Percentiles rank a stretch among this genome's conserved stretches.
These are phyloP conservation scores for Pristionchus mayeri DNA, from an alignment of 2,888 invertebrate species.

Conservation along the genomic window DNA sequence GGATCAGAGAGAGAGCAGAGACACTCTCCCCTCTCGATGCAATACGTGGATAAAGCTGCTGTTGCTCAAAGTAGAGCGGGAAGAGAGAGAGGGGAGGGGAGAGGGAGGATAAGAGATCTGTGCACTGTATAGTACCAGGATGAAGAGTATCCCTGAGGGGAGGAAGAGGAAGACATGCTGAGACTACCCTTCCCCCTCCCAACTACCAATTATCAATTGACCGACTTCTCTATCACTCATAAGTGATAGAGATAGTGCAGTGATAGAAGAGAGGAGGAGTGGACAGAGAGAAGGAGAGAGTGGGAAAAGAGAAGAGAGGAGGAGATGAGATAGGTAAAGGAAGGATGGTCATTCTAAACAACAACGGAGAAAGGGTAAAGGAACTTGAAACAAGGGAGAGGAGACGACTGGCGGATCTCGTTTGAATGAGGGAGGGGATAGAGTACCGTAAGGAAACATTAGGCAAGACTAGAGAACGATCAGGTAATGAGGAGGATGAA, in stretches of 20 bases:
- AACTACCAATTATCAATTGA: conserved; percentile 47
- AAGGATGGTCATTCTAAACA: conserved; percentile 13
- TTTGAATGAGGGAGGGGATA: background rate
- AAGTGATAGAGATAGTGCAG: conserved; percentile 21
- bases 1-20: background rate
- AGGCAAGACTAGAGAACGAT: background rate
- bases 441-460: conserved; percentile 6
- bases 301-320: background rate
- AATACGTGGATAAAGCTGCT: conserved; percentile 24
- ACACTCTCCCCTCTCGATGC: background rate
- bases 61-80: conserved; percentile 31
- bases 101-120: conserved; percentile 30
- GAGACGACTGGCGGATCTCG: conserved; percentile 12
- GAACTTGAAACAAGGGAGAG: conserved; percentile 42
- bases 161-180: conserved; percentile 25
- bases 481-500: background rate
- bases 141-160: conserved; percentile 12
- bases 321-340: conserved; percentile 9
- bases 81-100: background rate
- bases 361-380: conserved; percentile 24
- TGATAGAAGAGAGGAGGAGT: background rate
- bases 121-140: conserved; percentile 20
- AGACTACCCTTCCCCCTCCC: conserved; percentile 4
- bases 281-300: conserved; percentile 37
- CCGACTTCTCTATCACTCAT: conserved; percentile 47